Conservation (phyloP, 2,113 vertebrate species). For the Chloropsis hardwickii region DNA sequence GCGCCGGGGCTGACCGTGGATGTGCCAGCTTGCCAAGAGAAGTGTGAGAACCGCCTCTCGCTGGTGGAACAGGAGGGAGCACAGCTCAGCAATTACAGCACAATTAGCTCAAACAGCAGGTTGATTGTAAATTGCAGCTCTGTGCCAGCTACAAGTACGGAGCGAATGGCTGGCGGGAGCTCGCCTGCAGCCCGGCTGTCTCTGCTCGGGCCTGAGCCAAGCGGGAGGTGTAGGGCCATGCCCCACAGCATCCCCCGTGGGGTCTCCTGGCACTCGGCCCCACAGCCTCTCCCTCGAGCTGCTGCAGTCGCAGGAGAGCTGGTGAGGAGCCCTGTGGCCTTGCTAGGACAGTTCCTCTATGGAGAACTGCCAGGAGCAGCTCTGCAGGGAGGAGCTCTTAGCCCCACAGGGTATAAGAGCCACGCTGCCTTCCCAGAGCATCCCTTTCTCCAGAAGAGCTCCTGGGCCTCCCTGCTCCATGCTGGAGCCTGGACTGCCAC, state of each 20-base stretch:
- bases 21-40: not conserved
- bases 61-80: conserved; percentile 32
- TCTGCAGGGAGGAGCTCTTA: not conserved
- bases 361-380: not conserved
- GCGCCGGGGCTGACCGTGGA: fast-evolving
- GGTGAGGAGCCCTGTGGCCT: not conserved
- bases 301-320: not conserved
- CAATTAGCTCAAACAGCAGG: conserved; percentile 64
- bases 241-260: not conserved
- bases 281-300: fast-evolving
- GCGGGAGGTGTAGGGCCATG: not conserved
- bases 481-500: not conserved
- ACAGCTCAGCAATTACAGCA: conserved; percentile 56
- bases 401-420: not conserved
- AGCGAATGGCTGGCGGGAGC: not conserved
- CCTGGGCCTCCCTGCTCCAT: not conserved
- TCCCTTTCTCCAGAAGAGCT: not conserved
- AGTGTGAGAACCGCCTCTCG: not conserved
- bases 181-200: not conserved
- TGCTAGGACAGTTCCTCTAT: not conserved
- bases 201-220: not conserved
- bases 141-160: conserved; percentile 12
- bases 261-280: not conserved
- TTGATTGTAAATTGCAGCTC: conserved; percentile 55
- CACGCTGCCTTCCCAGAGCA: not conserved